Evolutionary conservation across 2,797 vertebrate genomes (phyloP), one percentile per base, ranked within the genome.

Genomic region (Enoplosus armatus): DNA sequence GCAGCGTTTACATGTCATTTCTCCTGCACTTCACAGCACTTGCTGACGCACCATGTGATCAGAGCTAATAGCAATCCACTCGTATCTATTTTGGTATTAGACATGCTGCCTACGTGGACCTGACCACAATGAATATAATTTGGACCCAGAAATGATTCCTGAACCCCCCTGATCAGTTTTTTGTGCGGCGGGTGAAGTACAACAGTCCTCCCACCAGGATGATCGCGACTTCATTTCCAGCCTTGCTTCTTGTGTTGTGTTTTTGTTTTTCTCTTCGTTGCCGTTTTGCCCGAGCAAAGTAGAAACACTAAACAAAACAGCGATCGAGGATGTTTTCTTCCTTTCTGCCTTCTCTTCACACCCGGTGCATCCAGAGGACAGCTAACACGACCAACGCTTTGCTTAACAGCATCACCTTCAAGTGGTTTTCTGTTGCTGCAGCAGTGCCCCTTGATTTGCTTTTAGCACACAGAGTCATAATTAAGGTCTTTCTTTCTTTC

Each of bases 341-440:
- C n/a, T n/a, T 24, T 11, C 8, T 31, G 20, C 50, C 33, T 54
- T 20, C 24, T 26, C 50, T 35, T 51, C 24, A 56, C 43, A 55
- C 5, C 16, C 22, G 2, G 1, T 10, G 41, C 48, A 47, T 31
- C 41, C 51, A 48, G 60, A 62, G 43, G n/a, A 71, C 58, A 75
- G 82, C 75, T 72, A 81, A 63, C 62, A n/a, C 22, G 45, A 29
- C 39, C 35, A 4, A 8, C 3, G 7, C 48, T 62, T 48, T 8
- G 45, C 50, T 55, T 8, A 81, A 63, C 43, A 20, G 26, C 75
- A 18, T 54, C 50, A 31, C 61, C 41, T 41, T 35, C 41, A 24
- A 33, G 62, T 63, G 75, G n/a, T 37, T 72, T 79, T 64, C 20
- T 68, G 6, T 50, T 71, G 45, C 47, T 39, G n/a, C 47, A 47